Evolutionary conservation across 2,113 vertebrate species (phyloP).

Genomic region (Psittacus erithacus): DNA sequence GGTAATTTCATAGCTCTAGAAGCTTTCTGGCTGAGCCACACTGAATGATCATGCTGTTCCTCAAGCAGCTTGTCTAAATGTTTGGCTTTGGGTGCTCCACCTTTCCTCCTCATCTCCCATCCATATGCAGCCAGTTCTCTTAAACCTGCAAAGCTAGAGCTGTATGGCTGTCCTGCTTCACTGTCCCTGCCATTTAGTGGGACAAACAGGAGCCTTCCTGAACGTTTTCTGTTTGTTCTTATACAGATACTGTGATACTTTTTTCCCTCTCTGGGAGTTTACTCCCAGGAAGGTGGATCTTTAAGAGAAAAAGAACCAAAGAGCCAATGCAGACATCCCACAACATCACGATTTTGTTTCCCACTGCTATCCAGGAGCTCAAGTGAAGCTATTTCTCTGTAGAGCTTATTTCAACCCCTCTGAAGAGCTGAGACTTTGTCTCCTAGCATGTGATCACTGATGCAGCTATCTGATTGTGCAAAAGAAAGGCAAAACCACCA

Average conservation of each 20-base stretch:
- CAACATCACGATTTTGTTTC: not conserved
- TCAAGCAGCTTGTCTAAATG: not conserved
- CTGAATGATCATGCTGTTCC: not conserved
- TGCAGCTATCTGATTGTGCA: not conserved
- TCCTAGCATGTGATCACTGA: rapidly evolving
- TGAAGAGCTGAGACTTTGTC: not conserved
- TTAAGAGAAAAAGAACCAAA: not conserved
- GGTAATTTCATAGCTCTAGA: not conserved
- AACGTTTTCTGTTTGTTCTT: not conserved
- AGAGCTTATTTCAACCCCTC: not conserved
- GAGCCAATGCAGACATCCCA: not conserved
- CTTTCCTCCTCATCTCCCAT: not conserved
- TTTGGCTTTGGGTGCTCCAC: not conserved
- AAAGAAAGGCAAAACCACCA: not conserved
- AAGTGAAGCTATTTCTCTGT: not conserved
- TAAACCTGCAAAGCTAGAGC: not conserved
- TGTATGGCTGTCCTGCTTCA: rapidly evolving
- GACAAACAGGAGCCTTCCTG: not conserved
- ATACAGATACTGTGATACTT: not conserved
- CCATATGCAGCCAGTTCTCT: not conserved
- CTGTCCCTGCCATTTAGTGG: not conserved
- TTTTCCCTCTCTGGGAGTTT: not conserved
- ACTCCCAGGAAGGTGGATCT: not conserved
- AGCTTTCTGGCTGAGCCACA: not conserved
- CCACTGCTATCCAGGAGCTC: not conserved